Conservation (phyloP, 1,140 invertebrate species). For the Stegodyphus mimosarum region DNA sequence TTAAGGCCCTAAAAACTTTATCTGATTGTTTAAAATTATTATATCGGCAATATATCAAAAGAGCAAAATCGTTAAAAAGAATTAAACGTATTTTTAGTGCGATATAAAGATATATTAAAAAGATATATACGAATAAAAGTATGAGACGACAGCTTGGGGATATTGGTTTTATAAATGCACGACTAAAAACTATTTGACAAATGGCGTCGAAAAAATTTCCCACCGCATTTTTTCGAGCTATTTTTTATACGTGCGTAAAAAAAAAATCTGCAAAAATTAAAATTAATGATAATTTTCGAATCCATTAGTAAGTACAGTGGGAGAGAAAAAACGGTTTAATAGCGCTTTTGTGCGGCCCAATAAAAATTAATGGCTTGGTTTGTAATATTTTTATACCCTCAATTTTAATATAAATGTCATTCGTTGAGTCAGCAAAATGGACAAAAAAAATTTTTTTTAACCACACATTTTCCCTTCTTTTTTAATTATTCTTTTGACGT, state of each 20-base stretch:
- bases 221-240: slow-evolving; percentile 24
- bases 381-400: slow-evolving; percentile 61
- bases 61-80: slow-evolving; percentile 34
- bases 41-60: slow-evolving; percentile 37
- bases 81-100: slow-evolving; percentile 43
- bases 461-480: slow-evolving; percentile 35
- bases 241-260: slow-evolving; percentile 33
- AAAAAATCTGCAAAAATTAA: slow-evolving; percentile 52
- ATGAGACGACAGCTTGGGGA: neutral
- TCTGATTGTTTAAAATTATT: neutral
- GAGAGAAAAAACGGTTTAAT: slow-evolving; percentile 49
- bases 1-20: no score
- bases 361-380: slow-evolving; percentile 57
- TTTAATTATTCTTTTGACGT: slow-evolving; percentile 60
- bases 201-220: slow-evolving; percentile 14
- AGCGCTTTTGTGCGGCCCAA: slow-evolving; percentile 52
- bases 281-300: slow-evolving; percentile 60
- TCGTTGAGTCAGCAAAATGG: slow-evolving; percentile 7
- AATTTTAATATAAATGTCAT: slow-evolving; percentile 61
- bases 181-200: slow-evolving; percentile 53
- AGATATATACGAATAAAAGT: slow-evolving; percentile 11
- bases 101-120: slow-evolving; percentile 58
- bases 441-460: slow-evolving; percentile 34
- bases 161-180: slow-evolving; percentile 44
- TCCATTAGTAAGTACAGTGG: slow-evolving; percentile 43